phyloP scores from a whole-genome alignment of 1,140 invertebrate species.

The Protaetia brevitarsis region DNA sequence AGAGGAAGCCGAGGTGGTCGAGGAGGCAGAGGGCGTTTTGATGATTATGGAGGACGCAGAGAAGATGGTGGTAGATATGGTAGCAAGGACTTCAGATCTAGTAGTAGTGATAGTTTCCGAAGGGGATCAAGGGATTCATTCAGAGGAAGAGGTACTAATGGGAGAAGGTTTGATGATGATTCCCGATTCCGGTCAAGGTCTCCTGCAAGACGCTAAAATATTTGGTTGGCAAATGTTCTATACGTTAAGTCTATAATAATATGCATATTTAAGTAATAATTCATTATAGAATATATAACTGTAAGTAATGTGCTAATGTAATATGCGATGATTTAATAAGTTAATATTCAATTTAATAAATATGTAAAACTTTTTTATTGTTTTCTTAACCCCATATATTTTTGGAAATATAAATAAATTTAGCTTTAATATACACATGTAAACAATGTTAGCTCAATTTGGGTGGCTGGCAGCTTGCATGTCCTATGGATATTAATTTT shows the following conservation, averaged over 20 bases:
- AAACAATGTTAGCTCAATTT: no score
- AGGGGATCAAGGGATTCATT: slow-evolving; percentile 31
- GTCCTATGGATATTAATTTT: no score
- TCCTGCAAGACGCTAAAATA: slow-evolving; percentile 40
- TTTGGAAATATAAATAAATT: no score
- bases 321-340: slow-evolving; percentile 1
- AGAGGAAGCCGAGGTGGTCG: slow-evolving; percentile 43
- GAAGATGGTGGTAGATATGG: slow-evolving; percentile 31
- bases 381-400: no score
- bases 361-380: no score
- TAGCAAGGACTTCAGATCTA: slow-evolving; percentile 30
- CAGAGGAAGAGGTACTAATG: slow-evolving; percentile 33
- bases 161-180: slow-evolving; percentile 40
- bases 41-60: slow-evolving; percentile 36
- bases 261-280: slow-evolving; percentile 17
- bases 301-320: background rate
- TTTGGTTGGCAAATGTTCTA: background rate
- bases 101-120: slow-evolving; percentile 32
- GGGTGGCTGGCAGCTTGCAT: no score
- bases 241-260: background rate
- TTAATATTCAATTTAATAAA: background rate
- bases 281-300: background rate
- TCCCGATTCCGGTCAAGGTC: slow-evolving; percentile 45
- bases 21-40: slow-evolving; percentile 48
- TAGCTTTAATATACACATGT: no score